Percentiles rank a stretch among this genome's conserved stretches.
phyloP scores from a whole-genome alignment of 2,113 vertebrate genomes.

The Pterophyllum scalare region DNA sequence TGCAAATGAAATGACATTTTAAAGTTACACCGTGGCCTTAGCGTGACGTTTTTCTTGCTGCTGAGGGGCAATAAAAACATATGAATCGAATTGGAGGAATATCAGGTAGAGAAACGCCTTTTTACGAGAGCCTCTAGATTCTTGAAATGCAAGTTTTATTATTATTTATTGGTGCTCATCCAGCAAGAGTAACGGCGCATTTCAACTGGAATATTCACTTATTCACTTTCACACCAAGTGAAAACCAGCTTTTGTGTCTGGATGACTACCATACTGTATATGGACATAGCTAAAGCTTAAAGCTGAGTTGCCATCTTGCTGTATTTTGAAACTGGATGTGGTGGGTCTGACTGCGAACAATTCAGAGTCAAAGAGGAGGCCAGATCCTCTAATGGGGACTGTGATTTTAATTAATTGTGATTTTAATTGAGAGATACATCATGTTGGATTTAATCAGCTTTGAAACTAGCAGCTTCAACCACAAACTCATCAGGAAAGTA shows the following conservation, averaged over 20 bases:
- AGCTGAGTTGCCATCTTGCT: not conserved
- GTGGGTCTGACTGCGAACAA: no score
- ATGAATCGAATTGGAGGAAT: not conserved
- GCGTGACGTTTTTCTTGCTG: not conserved
- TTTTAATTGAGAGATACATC: no score
- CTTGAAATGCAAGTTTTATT: not conserved
- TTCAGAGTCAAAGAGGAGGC: no score
- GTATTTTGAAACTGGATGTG: not conserved
- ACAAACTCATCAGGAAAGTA: no score
- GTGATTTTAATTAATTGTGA: fast-evolving
- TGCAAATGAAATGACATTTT: not conserved
- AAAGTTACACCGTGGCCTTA: not conserved
- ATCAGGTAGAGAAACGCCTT: not conserved
- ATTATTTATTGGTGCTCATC: not conserved
- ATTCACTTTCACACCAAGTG: not conserved
- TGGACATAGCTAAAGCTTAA: not conserved
- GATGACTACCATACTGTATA: not conserved
- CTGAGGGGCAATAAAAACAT: not conserved
- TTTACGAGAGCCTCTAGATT: not conserved
- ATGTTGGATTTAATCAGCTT: no score
- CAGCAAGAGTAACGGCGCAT: not conserved
- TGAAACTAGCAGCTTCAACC: no score
- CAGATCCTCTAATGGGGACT: not conserved
- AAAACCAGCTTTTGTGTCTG: not conserved
- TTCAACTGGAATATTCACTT: not conserved